Base-by-base conservation (phyloP, 2,113 vertebrate species). In the Australoheros scitulus region DNA sequence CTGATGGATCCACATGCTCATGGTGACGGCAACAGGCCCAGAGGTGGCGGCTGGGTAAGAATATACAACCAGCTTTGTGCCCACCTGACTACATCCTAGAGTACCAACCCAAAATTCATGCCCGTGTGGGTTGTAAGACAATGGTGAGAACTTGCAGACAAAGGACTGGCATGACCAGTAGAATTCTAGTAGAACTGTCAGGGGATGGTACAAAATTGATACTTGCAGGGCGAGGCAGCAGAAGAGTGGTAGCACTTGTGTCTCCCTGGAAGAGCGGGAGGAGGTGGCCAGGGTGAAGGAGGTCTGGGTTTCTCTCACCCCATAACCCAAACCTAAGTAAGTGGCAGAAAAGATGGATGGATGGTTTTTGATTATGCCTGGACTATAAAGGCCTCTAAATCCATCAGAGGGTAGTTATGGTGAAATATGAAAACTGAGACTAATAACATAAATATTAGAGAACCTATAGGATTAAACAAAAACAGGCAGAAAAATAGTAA, bases 1-100 rank as follows among this genome's bases (percentile, higher is more conserved):
- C 72, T 88, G 90, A 91, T 61, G 84, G 86, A 82, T 87, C 47
- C 76, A 80, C 47, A 76, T 70, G n/a, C 76, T 85, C 58, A n/a
- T 36, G 24, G 84, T 11, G 81, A 24, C 79, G 79, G 81, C 87
- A 87, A 63, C 82, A 17, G 56, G 72, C 64, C 79, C 64, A 80
- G 57, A 10, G 22, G 22, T 7, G 10, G 34, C 14, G 59, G 10
- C 13, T n/a, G 20, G n/a, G 4, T 75, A 36, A 55, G 24, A 1
- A 2, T 17, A 11, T 20, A 13, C 72, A 58, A 87, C 83, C 75
- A 60, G 41, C 79, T 38, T 8, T 77, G 24, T 10, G 2, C 41
- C 24, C 43, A 79, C 29, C 63, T 80, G 56, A 82, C 29, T 61
- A 80, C 57, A 74, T 79, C 50, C 3, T 24, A 58, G n/a, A 57